Evolutionary conservation across 2,113 vertebrate species (phyloP).

Genomic region (Corythaeola cristata): DNA sequence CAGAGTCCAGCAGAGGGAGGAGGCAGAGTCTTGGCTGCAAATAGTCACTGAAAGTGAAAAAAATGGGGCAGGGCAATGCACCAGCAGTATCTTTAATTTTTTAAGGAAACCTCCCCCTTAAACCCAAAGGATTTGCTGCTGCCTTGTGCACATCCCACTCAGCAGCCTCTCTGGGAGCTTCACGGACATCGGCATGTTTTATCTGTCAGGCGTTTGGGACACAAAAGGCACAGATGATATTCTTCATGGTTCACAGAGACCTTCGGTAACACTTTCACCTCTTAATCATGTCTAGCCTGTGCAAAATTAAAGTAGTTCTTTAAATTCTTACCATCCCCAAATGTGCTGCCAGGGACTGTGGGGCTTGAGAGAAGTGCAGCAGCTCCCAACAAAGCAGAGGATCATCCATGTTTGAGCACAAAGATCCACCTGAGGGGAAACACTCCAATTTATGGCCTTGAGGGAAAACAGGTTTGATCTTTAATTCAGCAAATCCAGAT

Average conservation of each 20-base stretch:
- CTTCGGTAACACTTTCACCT: neutral
- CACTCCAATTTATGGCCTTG: neutral
- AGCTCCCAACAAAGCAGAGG: neutral
- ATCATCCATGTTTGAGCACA: neutral
- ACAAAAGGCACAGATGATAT: neutral
- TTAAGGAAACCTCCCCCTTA: neutral
- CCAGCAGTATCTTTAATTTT: neutral
- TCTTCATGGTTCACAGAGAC: neutral
- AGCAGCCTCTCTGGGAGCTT: neutral
- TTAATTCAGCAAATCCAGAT: neutral
- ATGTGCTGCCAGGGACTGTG: rapidly evolving
- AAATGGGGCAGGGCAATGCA: neutral
- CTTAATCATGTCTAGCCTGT: neutral
- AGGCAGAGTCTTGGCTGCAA: neutral
- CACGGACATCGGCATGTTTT: rapidly evolving
- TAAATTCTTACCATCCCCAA: neutral
- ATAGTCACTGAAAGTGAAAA: neutral
- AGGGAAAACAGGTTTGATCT: neutral
- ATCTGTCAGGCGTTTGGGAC: neutral
- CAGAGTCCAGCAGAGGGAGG: rapidly evolving
- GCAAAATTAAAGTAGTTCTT: neutral
- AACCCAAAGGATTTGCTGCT: neutral
- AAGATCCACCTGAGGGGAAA: neutral
- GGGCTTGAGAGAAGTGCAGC: rapidly evolving
- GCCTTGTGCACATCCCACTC: neutral